These are phyloP conservation scores for Phlogophora meticulosa DNA, from an alignment of 2,888 invertebrate genomes.

Conservation along the genomic window DNA sequence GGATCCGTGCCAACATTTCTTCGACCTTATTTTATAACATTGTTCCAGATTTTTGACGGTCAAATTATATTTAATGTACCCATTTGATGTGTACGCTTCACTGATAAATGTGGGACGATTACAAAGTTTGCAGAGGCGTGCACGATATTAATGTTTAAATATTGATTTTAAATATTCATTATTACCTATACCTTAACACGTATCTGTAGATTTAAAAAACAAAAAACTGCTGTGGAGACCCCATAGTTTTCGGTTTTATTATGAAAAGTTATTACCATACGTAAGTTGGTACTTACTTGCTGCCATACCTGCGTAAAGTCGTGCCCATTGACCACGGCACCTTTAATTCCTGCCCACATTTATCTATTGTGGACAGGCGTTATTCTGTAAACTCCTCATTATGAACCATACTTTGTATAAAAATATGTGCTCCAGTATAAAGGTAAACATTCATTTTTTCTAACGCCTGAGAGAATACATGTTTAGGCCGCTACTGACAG, in stretches of 20 bases:
- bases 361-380: conserved; percentile 88
- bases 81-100: conserved; percentile 48
- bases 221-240: background rate
- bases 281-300: conserved; percentile 68
- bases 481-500: conserved; percentile 89
- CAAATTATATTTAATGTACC: conserved; percentile 83
- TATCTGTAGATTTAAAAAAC: background rate
- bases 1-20: conserved; percentile 86
- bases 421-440: conserved; percentile 90
- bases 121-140: conserved; percentile 31
- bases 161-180: conserved; percentile 36
- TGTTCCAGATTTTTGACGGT: conserved; percentile 86
- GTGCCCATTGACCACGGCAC: conserved; percentile 84
- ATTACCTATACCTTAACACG: background rate
- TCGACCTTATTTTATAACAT: conserved; percentile 83
- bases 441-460: conserved; percentile 90
- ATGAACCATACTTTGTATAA: conserved; percentile 89
- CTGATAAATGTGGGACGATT: conserved; percentile 43
- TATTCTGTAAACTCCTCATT: conserved; percentile 90
- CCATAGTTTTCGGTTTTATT: too few species aligned
- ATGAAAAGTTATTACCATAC: background rate
- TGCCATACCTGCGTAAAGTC: conserved; percentile 65
- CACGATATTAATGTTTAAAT: conserved; percentile 23
- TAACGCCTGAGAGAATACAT: conserved; percentile 85
- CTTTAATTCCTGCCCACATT: conserved; percentile 86